Evolutionary conservation across 1,140 invertebrate species (phyloP).

Genomic region (Drosophila busckii): DNA sequence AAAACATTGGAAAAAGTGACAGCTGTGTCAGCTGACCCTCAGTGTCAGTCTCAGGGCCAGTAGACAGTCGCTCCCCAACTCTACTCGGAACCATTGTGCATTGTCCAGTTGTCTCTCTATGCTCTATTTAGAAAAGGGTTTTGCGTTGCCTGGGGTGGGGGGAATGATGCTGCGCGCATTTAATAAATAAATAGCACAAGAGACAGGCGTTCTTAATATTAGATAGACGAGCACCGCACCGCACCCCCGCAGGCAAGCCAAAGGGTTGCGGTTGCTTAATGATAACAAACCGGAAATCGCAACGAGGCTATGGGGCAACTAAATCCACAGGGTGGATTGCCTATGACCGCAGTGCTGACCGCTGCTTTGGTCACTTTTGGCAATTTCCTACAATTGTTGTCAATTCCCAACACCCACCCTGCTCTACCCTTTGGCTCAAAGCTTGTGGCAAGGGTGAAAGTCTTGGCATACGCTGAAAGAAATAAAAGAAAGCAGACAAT

Average conservation of each 20-base stretch:
- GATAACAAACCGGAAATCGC: conserved; percentile 69
- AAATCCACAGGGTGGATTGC: background rate
- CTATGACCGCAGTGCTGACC: conserved; percentile 48
- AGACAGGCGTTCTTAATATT: conserved; percentile 57
- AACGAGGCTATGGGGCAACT: no score
- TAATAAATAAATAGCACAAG: conserved; percentile 71
- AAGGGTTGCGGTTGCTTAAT: conserved; percentile 72
- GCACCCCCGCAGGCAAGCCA: conserved; percentile 9
- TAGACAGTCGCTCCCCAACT: no score
- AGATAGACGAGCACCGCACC: conserved; percentile 1
- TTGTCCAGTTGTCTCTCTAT: conserved; percentile 13
- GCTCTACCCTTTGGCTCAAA: background rate
- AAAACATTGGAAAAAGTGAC: conserved; percentile 67
- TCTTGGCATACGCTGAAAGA: no score
- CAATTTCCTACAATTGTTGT: conserved; percentile 67
- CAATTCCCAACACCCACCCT: conserved; percentile 45
- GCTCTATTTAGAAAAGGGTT: background rate
- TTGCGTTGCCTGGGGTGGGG: background rate
- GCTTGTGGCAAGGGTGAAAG: conserved; percentile 9
- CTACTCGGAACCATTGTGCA: background rate
- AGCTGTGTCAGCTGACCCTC: conserved; percentile 69
- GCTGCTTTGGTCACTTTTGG: conserved; percentile 70
- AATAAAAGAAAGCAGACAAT: no score
- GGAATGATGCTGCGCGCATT: conserved; percentile 31
- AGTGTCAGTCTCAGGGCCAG: no score